Conservation (phyloP, 2,113 vertebrate species). For the Ariopsis seemanni region DNA sequence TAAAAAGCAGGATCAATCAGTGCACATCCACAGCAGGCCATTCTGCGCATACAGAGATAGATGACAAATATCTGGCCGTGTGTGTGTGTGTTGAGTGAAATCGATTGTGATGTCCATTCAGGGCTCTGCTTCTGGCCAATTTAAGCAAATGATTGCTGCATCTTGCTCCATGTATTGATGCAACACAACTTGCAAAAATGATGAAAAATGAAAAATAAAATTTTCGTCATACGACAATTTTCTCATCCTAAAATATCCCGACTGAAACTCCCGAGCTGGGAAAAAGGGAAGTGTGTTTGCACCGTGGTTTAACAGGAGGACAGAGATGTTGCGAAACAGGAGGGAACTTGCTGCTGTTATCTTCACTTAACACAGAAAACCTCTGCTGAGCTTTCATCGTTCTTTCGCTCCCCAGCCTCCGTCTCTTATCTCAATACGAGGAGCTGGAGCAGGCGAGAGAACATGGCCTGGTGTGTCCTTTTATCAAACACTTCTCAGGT, state of each 20-base stretch:
- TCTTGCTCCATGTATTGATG: conserved; percentile 13
- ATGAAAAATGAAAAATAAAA: conserved; percentile 2
- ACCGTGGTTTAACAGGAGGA: conserved; percentile 39
- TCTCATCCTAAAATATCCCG: conserved; percentile 6
- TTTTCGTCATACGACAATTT: not conserved
- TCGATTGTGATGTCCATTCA: conserved; percentile 31
- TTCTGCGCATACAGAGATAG: not conserved
- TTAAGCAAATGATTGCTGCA: conserved; percentile 33
- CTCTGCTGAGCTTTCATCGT: conserved; percentile 42
- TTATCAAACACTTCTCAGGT: conserved; percentile 36
- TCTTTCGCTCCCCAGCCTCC: conserved; percentile 30
- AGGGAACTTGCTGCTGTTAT: conserved; percentile 46
- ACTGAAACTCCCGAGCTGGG: conserved; percentile 3
- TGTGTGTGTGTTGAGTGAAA: conserved; percentile 28
- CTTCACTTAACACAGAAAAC: conserved; percentile 44
- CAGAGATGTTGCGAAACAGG: conserved; percentile 43
- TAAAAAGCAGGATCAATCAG: conserved; percentile 13
- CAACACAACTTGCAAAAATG: conserved; percentile 19
- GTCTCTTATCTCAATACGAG: conserved; percentile 40
- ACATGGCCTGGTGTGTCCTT: conserved; percentile 18
- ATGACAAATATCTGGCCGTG: not conserved
- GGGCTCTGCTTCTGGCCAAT: conserved; percentile 17
- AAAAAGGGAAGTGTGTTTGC: conserved; percentile 22
- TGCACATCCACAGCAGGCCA: not conserved
- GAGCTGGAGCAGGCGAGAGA: conserved; percentile 22